Evolutionary conservation across 2,113 vertebrate genomes (phyloP), one percentile per base, ranked within the genome.

Genomic region (Mungos mungo): DNA sequence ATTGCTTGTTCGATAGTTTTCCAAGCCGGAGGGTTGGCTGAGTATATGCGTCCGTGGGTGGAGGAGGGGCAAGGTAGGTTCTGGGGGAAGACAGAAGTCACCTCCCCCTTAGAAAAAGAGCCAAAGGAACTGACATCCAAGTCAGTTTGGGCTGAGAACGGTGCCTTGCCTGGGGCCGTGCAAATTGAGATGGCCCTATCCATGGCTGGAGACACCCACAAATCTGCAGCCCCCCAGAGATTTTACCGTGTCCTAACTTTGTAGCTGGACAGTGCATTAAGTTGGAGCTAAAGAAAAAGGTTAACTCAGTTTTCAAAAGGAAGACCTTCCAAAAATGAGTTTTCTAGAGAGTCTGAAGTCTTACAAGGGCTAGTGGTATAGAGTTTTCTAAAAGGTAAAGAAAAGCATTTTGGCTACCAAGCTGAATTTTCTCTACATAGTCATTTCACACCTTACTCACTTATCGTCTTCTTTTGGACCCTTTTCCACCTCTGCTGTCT

Each of bases 361-460:
- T 84, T 85, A 60, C 1, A 35, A 27, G 29, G 57, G 92, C 6
- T 72, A 35, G 71, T 29, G 18, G 5, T 71, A 77, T 27, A 60
- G 45, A 72, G 45, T 72, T 11, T 91, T 19, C 19, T 57, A 57
- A 93, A 79, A 31, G 33, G 21, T 69, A 90, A 90, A 13, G 21
- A 95, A 95, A 93, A 68, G 60, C 69, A 74, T 68, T 88, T 50
- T 50, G 3, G 27, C 14, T 66, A 87, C 63, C 45, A 84, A 92
- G n/a, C 8, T 76, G 45, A 68, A 94, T 93, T 93, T 83, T 68
- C n/a, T 88, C 91, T 8, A n/a, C 16, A 50, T 16, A 16, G 19
- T 47, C 52, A 92, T 86, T 86, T 74, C 69, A 54, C 35, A 76
- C 69, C 74, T 54, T 27, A 71, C 27, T 84, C 66, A 41, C 50